phyloP scores from a whole-genome alignment of 2,113 vertebrate genomes.

The Laterallus jamaicensis region DNA sequence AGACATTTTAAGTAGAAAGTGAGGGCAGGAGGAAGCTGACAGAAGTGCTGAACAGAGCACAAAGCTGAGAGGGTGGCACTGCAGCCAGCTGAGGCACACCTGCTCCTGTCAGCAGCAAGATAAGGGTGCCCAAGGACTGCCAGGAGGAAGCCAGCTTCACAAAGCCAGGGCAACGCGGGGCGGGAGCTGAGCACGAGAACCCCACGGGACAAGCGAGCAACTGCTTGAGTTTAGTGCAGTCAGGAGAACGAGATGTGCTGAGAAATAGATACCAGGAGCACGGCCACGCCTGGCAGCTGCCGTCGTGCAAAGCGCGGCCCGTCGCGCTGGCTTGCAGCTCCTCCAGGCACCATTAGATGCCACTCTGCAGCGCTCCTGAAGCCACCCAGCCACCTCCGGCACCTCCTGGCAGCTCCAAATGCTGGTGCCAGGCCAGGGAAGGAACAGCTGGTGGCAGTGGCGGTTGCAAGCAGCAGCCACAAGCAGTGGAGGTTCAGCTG shows the following conservation, averaged over 20 bases:
- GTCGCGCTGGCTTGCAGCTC: background rate
- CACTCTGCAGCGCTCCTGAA: background rate
- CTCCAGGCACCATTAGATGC: background rate
- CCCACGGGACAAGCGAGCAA: background rate
- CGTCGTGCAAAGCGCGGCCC: background rate
- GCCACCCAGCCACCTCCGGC: background rate
- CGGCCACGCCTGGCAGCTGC: background rate
- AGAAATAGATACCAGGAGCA: accelerated
- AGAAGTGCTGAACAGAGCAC: background rate
- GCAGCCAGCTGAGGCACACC: accelerated
- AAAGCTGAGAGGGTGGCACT: background rate
- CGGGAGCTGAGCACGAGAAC: background rate
- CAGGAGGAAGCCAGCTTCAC: background rate
- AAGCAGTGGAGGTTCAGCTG: background rate
- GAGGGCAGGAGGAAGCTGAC: background rate
- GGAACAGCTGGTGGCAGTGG: background rate
- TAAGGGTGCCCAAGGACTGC: background rate
- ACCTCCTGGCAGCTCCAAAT: background rate
- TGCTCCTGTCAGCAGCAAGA: background rate
- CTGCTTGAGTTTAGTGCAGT: background rate
- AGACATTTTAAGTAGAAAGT: background rate
- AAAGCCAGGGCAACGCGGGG: background rate
- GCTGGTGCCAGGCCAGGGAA: background rate
- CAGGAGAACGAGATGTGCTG: background rate
- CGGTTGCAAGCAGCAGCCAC: background rate